Evolutionary conservation across 2,797 vertebrate species (phyloP), one percentile per base, ranked within the genome.

Genomic region (Dallia pectoralis): DNA sequence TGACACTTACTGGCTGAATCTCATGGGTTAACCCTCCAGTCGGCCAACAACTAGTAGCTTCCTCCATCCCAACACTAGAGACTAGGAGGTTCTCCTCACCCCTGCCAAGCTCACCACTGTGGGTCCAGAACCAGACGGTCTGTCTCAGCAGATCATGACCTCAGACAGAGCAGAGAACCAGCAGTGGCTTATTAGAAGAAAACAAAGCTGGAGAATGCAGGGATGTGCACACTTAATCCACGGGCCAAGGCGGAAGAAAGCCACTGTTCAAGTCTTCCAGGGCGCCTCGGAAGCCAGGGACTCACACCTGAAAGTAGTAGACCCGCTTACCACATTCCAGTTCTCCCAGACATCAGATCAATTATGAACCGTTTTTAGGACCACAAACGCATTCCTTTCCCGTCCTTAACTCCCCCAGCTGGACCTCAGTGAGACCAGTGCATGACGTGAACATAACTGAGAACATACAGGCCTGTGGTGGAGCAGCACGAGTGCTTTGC

Each of bases 121-220:
- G 27, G 49, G 70, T 56, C 25, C 2, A 63, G 44, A 6, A 27
- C 66, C 66, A 63, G 61, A 5, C 9, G 29, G 61, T 82, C 79
- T 22, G 73, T 48, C 30, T 48, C 32, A 36, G 68, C 44, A 69
- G 71, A 59, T 71, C 29, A 69, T 73, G 72, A 79, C 72, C 7
- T 5, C 63, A 66, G 64, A 40, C 30, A 82, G 79, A 56, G n/a
- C 53, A 22, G 53, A 83, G 84, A 81, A 67, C 75, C 65, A 85
- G 66, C 67, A 71, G 72, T 25, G n/a, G 65, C 85, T 90, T 92
- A 92, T 91, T 90, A 92, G 93, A 93, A 91, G 88, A 89, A 91
- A 93, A 92, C 91, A 93, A 78, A 69, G 72, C 77, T 75, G 73
- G 70, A 75, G 72, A 81, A 88, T 81, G 61, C 68, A 77, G 73